These are phyloP conservation scores for Atopsyche davidsoni DNA, from an alignment of 1,140 invertebrate species.

Conservation along the genomic window DNA sequence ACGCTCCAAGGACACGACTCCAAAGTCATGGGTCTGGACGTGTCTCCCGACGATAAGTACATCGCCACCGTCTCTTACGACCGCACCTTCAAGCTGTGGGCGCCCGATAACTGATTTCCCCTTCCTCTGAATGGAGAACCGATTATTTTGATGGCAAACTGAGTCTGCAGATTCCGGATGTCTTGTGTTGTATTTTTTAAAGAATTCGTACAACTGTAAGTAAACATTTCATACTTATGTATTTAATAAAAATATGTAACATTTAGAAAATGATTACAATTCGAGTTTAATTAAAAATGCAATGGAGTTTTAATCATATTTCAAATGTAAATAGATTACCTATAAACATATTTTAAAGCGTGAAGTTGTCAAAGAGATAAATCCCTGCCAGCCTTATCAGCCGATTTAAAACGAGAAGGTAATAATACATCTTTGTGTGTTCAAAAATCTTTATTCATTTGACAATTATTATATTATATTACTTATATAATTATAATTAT, in stretches of 20 bases:
- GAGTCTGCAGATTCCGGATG: background rate
- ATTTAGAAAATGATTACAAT: background rate
- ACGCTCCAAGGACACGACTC: slow-evolving; percentile 93
- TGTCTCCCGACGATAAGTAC: slow-evolving; percentile 80
- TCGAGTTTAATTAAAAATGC: background rate
- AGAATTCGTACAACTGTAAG: background rate
- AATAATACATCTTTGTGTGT: no score
- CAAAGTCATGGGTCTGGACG: slow-evolving; percentile 90
- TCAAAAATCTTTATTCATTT: background rate
- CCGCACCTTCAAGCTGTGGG: slow-evolving; percentile 96
- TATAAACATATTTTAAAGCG: no score
- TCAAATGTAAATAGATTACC: no score
- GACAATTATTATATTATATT: background rate
- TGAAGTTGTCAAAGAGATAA: no score
- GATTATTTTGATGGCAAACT: background rate
- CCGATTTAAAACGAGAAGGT: no score
- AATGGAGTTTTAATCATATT: no score
- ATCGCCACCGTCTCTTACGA: slow-evolving; percentile 94
- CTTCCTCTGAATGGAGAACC: background rate
- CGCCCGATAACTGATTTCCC: slow-evolving; percentile 55
- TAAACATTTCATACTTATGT: background rate
- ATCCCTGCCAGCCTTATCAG: no score
- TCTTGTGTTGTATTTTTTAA: background rate
- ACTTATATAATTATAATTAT: background rate
- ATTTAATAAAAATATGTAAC: background rate